Conservation (phyloP, 2,797 vertebrate genomes). For the Spea hammondii region DNA sequence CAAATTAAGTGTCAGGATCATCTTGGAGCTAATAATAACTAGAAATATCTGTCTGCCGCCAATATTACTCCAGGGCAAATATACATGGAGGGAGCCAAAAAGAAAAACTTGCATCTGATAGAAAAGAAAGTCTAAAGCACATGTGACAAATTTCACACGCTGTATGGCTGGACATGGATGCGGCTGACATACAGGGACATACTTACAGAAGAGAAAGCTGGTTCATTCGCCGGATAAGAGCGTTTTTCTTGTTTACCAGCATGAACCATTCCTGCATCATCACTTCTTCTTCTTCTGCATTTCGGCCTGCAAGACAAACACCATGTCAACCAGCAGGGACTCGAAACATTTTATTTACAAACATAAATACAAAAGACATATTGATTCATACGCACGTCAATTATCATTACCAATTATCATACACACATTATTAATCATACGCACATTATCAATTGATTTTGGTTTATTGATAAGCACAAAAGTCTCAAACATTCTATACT, state of each 20-base stretch:
- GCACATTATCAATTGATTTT: too few species aligned
- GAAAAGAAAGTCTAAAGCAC: slow-evolving; percentile 18
- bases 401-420: too few species aligned
- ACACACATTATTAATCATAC: too few species aligned
- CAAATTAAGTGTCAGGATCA: slow-evolving; percentile 36
- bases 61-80: slow-evolving; percentile 37
- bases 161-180: not conserved
- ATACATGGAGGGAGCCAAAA: slow-evolving; percentile 17
- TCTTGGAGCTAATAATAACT: slow-evolving; percentile 29
- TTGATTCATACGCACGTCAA: too few species aligned
- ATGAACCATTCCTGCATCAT: slow-evolving; percentile 99
- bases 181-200: not conserved
- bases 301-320: slow-evolving; percentile 76
- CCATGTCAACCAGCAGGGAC: not conserved
- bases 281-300: slow-evolving; percentile 95
- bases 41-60: slow-evolving; percentile 32
- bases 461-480: too few species aligned
- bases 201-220: slow-evolving; percentile 96
- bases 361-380: too few species aligned
- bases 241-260: slow-evolving; percentile 99
- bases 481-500: too few species aligned
- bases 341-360: too few species aligned
- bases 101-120: slow-evolving; percentile 4
- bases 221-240: slow-evolving; percentile 94
- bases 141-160: slow-evolving; percentile 19